Percentiles rank a stretch among this genome's conserved stretches.
phyloP scores from a whole-genome alignment of 2,113 vertebrate species.

The Equus przewalskii region DNA sequence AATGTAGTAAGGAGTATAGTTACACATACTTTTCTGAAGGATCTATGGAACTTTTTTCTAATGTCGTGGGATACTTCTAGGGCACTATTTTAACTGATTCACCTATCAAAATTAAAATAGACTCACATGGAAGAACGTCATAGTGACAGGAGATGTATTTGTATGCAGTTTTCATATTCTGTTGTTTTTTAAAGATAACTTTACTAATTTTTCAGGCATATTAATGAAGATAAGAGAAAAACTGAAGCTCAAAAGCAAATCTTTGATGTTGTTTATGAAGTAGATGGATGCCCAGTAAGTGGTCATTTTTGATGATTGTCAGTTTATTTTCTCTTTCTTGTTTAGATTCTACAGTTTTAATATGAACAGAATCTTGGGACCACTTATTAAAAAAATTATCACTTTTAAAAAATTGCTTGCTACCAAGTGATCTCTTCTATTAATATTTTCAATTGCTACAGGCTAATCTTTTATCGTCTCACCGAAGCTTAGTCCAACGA shows the following conservation, averaged over 20 bases:
- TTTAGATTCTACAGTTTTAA: constrained; percentile 40
- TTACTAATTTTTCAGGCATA: constrained; percentile 90
- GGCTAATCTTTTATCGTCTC: constrained; percentile 98
- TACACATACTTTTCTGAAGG: not conserved
- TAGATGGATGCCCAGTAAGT: constrained; percentile 98
- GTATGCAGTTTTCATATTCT: not conserved
- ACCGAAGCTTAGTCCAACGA: constrained; percentile 95
- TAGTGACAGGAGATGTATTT: constrained; percentile 35
- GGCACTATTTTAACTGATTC: not conserved
- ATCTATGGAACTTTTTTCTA: not conserved
- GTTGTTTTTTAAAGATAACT: constrained; percentile 15
- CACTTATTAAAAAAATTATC: constrained; percentile 63
- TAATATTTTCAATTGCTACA: constrained; percentile 83
- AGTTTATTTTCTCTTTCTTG: not conserved
- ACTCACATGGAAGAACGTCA: not conserved
- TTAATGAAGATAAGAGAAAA: constrained; percentile 99
- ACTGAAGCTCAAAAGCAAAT: constrained; percentile 99
- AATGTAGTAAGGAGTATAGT: not conserved
- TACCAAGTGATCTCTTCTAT: constrained; percentile 58
- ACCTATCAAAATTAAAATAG: constrained; percentile 13
- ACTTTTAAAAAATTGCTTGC: constrained; percentile 21
- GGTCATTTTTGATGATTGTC: constrained; percentile 26
- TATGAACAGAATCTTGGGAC: constrained; percentile 23
- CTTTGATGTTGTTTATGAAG: constrained; percentile 99
- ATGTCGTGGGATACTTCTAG: constrained; percentile 25